Base-by-base conservation (phyloP, 2,888 invertebrate genomes). In the Dynastes grantii region DNA sequence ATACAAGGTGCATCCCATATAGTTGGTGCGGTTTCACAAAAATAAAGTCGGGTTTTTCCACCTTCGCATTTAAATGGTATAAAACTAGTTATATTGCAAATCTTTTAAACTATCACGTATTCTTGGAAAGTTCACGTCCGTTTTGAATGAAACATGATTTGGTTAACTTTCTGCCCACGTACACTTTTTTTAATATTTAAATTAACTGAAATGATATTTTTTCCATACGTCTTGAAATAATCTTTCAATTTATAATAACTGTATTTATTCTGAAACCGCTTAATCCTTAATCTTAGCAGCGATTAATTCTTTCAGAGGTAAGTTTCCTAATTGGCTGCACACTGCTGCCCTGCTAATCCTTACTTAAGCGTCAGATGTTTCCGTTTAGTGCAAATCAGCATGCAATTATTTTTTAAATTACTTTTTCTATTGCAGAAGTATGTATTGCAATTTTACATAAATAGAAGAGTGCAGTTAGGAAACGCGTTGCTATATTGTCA, bases 61-160 rank as follows among this genome's bases (percentile, higher is more conserved):
- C 22, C 55, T 55, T n/a, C n/a, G 16, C 55, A 55, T n/a, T n/a
- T n/a, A 22, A n/a, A 22, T 55, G n/a, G n/a, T 4, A n/a, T 55
- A n/a, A 55, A 22, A 55, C 22, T 55, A 16, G 55, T 55, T 16
- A 55, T 55, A 6, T 22, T 16, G 55, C 55, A 13, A 16, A 22
- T 55, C 55, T 55, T 55, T 55, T 55, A 55, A 55, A 55, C 45
- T 45, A 45, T 45, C 45, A 45, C 45, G 45, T 45, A 45, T 45
- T 45, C 8, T 45, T 45, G 45, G 45, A 45, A 45, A 45, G 45
- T 45, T 45, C 45, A 45, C 45, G 8, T 45, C 45, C 11, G 11
- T 8, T 0, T 8, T 45, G 45, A 45, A 45, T 45, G 45, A 45
- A 45, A 45, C 45, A 45, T 45, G 45, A 45, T 2, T 45, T 11